Evolutionary conservation across 1,140 invertebrate species (phyloP).

Genomic region (Anoplophora glabripennis): DNA sequence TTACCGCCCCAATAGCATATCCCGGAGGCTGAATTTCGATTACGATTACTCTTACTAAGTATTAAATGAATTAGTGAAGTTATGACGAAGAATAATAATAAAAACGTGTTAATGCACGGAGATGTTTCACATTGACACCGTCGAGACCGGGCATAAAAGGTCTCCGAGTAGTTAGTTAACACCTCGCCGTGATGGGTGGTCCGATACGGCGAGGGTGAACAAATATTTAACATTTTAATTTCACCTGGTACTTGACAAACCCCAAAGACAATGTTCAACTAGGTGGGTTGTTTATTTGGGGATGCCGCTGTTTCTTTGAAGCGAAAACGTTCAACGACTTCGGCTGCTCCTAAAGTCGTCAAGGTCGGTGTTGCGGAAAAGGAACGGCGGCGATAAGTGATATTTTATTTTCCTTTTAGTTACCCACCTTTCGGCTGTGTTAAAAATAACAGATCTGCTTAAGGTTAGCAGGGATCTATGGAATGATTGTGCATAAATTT

Average conservation of each 20-base stretch:
- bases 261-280: slow-evolving; percentile 37
- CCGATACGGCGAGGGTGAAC: slow-evolving; percentile 20
- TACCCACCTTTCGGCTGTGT: not conserved
- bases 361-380: no score
- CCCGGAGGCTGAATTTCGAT: slow-evolving; percentile 11
- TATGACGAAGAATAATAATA: slow-evolving; percentile 25
- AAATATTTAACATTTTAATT: slow-evolving; percentile 40
- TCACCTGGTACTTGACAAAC: slow-evolving; percentile 39
- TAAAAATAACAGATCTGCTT: not conserved
- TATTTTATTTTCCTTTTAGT: not conserved
- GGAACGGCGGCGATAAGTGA: no score
- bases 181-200: slow-evolving; percentile 33
- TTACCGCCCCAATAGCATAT: slow-evolving; percentile 10
- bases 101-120: slow-evolving; percentile 34
- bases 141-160: slow-evolving; percentile 11
- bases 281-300: slow-evolving; percentile 29
- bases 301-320: slow-evolving; percentile 16
- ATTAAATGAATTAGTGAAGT: slow-evolving; percentile 28
- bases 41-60: not conserved
- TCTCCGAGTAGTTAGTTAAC: slow-evolving; percentile 24
- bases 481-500: no score
- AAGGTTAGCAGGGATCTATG: no score
- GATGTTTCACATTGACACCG: slow-evolving; percentile 26
- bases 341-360: no score
- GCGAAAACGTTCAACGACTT: slow-evolving; percentile 3